Evolutionary conservation across 1,140 invertebrate genomes (phyloP).

Genomic region (Leptoteleia sp.): DNA sequence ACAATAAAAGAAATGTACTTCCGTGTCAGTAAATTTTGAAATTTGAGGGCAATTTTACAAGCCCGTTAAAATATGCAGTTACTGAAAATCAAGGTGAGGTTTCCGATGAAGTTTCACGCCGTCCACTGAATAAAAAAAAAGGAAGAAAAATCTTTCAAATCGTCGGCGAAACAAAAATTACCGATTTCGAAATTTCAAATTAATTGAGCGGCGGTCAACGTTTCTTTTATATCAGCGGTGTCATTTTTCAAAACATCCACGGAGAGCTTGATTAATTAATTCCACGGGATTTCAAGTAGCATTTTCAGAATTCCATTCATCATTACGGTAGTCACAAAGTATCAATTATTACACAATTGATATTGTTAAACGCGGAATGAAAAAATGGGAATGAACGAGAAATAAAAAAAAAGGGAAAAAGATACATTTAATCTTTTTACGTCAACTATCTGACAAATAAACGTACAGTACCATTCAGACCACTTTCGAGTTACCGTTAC

Average conservation of each 20-base stretch:
- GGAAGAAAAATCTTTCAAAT: background rate
- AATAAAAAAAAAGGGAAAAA: slow-evolving; percentile 2
- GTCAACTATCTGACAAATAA: slow-evolving; percentile 40
- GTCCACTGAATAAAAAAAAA: slow-evolving; percentile 28
- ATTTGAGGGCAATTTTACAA: slow-evolving; percentile 53
- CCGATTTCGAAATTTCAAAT: no score
- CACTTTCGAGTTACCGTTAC: slow-evolving; percentile 41
- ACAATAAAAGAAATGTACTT: slow-evolving; percentile 56
- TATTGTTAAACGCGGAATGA: background rate
- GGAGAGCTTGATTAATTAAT: slow-evolving; percentile 20
- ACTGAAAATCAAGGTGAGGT: slow-evolving; percentile 41
- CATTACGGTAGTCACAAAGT: background rate
- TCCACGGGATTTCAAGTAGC: slow-evolving; percentile 4
- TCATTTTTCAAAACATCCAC: slow-evolving; percentile 15
- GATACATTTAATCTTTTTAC: slow-evolving; percentile 23
- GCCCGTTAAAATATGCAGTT: slow-evolving; percentile 40
- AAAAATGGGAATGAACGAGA: no score
- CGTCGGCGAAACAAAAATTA: no score
- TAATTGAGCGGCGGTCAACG: no score
- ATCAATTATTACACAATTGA: slow-evolving; percentile 21
- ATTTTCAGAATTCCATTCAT: slow-evolving; percentile 15
- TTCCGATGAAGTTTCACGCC: slow-evolving; percentile 10
- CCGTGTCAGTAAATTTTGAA: slow-evolving; percentile 56
- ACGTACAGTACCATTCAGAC: slow-evolving; percentile 10
- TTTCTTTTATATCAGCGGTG: no score